These are phyloP conservation scores for Homalodisca vitripennis DNA, from an alignment of 1,140 invertebrate genomes.

Conservation along the genomic window DNA sequence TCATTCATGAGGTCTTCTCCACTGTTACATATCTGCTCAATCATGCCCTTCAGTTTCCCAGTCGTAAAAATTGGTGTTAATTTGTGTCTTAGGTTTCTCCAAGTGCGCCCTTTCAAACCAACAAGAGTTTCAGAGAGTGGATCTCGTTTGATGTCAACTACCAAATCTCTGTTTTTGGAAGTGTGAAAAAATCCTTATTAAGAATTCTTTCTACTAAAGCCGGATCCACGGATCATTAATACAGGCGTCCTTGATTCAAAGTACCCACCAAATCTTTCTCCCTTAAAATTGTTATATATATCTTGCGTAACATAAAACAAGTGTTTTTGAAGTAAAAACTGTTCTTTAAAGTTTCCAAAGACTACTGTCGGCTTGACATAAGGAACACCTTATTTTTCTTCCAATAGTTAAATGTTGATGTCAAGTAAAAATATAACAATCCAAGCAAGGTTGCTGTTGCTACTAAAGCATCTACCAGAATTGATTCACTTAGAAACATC, in stretches of 20 bases:
- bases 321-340: conserved; percentile 11
- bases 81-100: conserved; percentile 53
- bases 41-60: conserved; percentile 57
- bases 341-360: conserved; percentile 44
- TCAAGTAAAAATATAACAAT: too few relatives aligned
- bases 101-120: conserved; percentile 49
- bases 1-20: too few relatives aligned
- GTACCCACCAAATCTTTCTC: conserved; percentile 39
- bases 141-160: conserved; percentile 47
- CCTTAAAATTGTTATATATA: conserved; percentile 30
- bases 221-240: conserved; percentile 45
- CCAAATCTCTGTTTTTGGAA: conserved; percentile 32
- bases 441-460: too few relatives aligned
- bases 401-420: too few relatives aligned
- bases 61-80: conserved; percentile 58
- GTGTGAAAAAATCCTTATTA: too few relatives aligned
- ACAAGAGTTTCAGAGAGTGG: conserved; percentile 56
- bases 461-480: background rate
- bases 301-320: conserved; percentile 3
- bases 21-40: conserved; percentile 49
- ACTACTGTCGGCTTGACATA: conserved; percentile 43
- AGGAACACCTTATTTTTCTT: conserved; percentile 46
- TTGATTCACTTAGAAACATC: background rate
- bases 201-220: conserved; percentile 44
- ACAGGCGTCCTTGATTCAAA: conserved; percentile 39